Evolutionary conservation across 2,113 vertebrate species (phyloP).

Genomic region (Corvus cornix): DNA sequence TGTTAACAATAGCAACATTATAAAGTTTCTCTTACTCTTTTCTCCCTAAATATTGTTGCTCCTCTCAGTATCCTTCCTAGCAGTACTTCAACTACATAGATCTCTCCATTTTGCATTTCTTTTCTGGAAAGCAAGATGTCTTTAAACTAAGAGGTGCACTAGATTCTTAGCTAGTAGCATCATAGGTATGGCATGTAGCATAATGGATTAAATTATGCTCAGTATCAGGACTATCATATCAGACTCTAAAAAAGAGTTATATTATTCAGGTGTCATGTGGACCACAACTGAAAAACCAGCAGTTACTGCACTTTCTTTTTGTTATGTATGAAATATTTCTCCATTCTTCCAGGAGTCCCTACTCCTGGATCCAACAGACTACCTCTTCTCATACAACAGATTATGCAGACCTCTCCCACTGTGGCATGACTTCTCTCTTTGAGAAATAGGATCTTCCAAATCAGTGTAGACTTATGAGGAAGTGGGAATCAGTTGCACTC

Average conservation of each 20-base stretch:
- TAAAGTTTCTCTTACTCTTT: neutral
- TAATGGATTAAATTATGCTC: neutral
- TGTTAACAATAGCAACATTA: neutral
- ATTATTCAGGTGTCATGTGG: neutral
- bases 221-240: neutral
- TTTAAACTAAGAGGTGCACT: neutral
- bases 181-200: neutral
- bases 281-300: neutral
- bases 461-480: neutral
- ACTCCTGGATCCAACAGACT: neutral
- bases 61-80: neutral
- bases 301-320: neutral
- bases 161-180: neutral
- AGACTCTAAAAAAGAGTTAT: neutral
- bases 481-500: neutral
- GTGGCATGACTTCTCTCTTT: fast-evolving
- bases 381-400: neutral
- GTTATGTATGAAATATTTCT: neutral
- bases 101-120: neutral
- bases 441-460: neutral
- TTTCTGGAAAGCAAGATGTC: neutral
- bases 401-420: neutral
- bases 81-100: neutral
- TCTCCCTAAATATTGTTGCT: neutral
- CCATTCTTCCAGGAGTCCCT: neutral